These are phyloP conservation scores for Fukomys damarensis DNA, from an alignment of 2,113 vertebrate genomes.

Conservation along the genomic window DNA sequence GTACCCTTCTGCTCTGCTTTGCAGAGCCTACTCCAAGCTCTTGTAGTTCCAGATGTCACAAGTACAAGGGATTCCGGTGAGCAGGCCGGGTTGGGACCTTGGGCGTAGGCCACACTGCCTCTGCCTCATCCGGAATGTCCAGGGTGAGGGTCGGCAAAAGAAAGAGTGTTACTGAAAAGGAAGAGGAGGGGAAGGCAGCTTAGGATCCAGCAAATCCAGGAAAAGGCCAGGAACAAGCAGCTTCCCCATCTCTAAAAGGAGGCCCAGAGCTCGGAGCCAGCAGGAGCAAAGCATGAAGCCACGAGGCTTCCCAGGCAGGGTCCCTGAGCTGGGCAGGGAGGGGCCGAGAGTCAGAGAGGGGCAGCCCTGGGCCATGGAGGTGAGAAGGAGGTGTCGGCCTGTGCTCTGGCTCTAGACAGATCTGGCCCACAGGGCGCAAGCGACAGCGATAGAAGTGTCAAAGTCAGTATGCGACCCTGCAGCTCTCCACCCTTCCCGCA, in stretches of 20 bases:
- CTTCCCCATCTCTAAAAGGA: not conserved
- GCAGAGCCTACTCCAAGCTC: not conserved
- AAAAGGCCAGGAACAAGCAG: not conserved
- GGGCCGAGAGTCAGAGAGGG: not conserved
- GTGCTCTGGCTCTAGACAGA: not conserved
- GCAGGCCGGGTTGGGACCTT: accelerated
- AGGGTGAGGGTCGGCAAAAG: not conserved
- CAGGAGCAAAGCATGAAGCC: not conserved
- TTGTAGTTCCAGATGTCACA: no score
- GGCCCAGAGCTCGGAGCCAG: not conserved
- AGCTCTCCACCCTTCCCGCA: not conserved
- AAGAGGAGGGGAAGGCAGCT: not conserved
- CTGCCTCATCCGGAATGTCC: no score
- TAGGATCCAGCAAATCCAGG: not conserved
- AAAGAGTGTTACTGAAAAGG: not conserved
- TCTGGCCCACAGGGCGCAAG: no score
- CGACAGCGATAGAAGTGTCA: not conserved
- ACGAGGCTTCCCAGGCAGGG: not conserved
- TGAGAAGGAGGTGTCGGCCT: not conserved
- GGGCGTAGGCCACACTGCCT: not conserved
- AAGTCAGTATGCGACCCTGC: accelerated
- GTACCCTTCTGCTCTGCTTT: not conserved
- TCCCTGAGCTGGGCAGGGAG: not conserved
- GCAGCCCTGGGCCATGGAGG: no score
- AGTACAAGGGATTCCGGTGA: not conserved